Conservation (phyloP, 2,797 vertebrate genomes). For the Acanthornis magna region DNA sequence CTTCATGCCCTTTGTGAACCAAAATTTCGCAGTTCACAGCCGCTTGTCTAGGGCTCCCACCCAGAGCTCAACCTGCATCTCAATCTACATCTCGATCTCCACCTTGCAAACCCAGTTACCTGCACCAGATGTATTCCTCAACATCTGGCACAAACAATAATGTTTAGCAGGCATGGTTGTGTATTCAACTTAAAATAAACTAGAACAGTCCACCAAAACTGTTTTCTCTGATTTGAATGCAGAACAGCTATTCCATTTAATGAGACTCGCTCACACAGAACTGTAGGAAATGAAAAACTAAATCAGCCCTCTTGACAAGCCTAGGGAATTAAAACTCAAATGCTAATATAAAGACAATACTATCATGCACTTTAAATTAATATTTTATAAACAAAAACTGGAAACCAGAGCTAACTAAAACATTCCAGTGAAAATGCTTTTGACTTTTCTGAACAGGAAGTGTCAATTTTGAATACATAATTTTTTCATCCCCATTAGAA, state of each 20-base stretch:
- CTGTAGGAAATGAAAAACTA: conserved; percentile 10
- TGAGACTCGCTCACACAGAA: conserved; percentile 25
- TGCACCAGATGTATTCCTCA: neutral
- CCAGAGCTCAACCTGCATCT: neutral
- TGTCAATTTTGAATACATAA: neutral
- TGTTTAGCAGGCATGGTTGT: neutral
- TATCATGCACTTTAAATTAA: neutral
- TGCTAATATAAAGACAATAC: neutral
- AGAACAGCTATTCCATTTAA: neutral
- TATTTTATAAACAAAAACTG: neutral
- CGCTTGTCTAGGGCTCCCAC: accelerated
- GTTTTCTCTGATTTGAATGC: neutral
- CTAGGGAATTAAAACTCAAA: neutral
- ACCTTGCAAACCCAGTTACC: neutral
- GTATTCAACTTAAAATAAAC: neutral
- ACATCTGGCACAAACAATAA: neutral
- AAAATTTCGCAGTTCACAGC: neutral
- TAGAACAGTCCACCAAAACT: neutral
- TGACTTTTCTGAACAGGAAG: neutral
- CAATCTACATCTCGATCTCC: neutral
- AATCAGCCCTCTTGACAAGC: neutral
- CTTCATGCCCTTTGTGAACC: neutral
- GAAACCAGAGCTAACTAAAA: neutral
- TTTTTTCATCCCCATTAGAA: neutral
- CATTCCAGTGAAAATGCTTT: neutral